Conservation (phyloP, 2,113 vertebrate genomes). For the Poecile atricapillus region DNA sequence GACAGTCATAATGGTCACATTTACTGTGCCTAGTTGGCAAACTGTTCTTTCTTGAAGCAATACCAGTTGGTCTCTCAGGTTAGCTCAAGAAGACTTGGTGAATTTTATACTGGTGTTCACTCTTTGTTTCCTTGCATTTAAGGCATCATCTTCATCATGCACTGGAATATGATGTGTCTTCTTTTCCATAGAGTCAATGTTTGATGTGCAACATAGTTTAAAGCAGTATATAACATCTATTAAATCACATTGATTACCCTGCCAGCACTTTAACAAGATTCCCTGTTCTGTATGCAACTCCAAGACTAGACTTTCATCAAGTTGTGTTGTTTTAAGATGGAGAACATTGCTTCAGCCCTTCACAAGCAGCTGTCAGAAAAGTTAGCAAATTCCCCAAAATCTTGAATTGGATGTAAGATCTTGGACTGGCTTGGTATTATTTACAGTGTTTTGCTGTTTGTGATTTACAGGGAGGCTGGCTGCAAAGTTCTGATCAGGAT, state of each 20-base stretch:
- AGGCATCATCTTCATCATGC: background rate
- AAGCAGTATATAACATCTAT: background rate
- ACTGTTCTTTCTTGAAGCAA: background rate
- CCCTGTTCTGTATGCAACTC: background rate
- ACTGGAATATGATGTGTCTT: background rate
- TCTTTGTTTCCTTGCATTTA: background rate
- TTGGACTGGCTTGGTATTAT: background rate
- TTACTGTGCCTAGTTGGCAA: background rate
- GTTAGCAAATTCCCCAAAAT: background rate
- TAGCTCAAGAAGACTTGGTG: background rate
- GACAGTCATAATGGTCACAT: background rate
- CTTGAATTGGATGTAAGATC: background rate
- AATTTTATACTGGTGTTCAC: background rate
- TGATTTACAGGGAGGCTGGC: background rate
- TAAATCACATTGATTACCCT: background rate
- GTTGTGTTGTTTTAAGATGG: background rate
- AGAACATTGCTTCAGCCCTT: background rate
- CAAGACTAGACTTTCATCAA: background rate
- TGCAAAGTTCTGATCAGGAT: background rate
- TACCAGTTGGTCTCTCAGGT: background rate
- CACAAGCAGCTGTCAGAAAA: background rate
- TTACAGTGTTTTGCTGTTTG: slow-evolving; percentile 16
- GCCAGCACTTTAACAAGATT: background rate
- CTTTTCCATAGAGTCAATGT: background rate
- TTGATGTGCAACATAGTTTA: background rate